Conservation (phyloP, 2,797 vertebrate genomes). For the Platalea minor region DNA sequence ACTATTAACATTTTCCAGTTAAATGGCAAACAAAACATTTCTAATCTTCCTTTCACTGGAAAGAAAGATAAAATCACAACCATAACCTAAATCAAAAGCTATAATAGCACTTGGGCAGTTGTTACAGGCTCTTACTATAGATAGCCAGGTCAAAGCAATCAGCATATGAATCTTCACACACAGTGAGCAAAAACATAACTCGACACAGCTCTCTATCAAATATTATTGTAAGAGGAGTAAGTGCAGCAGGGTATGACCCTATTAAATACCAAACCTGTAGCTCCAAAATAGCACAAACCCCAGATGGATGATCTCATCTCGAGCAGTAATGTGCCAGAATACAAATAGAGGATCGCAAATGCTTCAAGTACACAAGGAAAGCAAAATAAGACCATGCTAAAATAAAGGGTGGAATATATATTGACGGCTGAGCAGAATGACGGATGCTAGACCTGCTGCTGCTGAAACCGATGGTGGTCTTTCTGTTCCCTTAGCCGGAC, state of each 20-base stretch:
- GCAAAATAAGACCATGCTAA: neutral
- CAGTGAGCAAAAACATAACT: neutral
- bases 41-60: constrained; percentile 10
- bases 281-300: constrained; percentile 18
- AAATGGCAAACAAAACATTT: constrained; percentile 28
- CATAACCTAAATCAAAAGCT: constrained; percentile 24
- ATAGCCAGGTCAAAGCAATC: constrained; percentile 25
- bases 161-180: constrained; percentile 20
- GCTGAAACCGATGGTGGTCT: neutral
- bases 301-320: constrained; percentile 36
- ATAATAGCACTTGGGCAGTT: neutral
- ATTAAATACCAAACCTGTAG: constrained; percentile 48
- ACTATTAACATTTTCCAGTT: constrained; percentile 21
- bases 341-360: constrained; percentile 17
- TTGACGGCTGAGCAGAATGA: neutral
- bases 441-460: neutral
- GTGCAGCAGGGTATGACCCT: constrained; percentile 20
- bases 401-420: neutral
- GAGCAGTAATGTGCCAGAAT: neutral
- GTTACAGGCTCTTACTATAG: neutral
- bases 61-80: constrained; percentile 19
- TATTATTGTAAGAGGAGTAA: neutral
- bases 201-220: neutral
- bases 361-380: neutral
- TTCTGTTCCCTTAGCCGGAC: neutral